A percentile compares a stretch with the other conserved stretches of the same genome.
Evolutionary conservation across 2,888 invertebrate species (phyloP).

Genomic region (Ormyrus nitidulus): DNA sequence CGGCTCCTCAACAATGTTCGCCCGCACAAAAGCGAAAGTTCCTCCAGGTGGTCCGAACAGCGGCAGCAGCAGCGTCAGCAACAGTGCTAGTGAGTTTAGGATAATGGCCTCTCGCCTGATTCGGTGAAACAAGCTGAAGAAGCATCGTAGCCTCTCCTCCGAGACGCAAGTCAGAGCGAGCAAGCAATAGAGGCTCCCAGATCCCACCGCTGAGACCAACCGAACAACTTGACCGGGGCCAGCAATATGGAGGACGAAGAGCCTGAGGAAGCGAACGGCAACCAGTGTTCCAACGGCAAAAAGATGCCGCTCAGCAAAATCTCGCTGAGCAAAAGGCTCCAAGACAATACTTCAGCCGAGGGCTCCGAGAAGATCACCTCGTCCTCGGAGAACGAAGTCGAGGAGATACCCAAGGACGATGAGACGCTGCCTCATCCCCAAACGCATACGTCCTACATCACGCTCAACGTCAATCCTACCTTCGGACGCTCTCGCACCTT

Average conservation of each 20-base stretch:
- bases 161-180: neutral
- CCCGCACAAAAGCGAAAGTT: conserved; percentile 19
- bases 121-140: conserved; percentile 34
- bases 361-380: conserved; percentile 70
- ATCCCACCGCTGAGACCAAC: neutral
- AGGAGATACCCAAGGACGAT: conserved; percentile 68
- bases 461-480: conserved; percentile 61
- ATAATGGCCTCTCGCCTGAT: neutral
- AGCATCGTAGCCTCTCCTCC: neutral
- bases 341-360: conserved; percentile 62
- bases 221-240: neutral
- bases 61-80: conserved; percentile 9
- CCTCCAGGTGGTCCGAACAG: neutral
- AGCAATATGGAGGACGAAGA: conserved; percentile 71
- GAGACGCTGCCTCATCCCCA: conserved; percentile 10
- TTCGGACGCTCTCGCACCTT: conserved; percentile 59
- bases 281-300: conserved; percentile 49
- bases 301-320: conserved; percentile 44
- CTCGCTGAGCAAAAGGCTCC: neutral
- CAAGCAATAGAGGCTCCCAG: neutral
- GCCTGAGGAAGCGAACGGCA: conserved; percentile 62
- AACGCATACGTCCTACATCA: too few relatives aligned
- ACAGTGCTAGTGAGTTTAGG: conserved; percentile 9
- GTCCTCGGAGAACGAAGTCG: conserved; percentile 70
- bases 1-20: conserved; percentile 23